phyloP scores from a whole-genome alignment of 1,140 invertebrate genomes.

The Halesus radiatus region DNA sequence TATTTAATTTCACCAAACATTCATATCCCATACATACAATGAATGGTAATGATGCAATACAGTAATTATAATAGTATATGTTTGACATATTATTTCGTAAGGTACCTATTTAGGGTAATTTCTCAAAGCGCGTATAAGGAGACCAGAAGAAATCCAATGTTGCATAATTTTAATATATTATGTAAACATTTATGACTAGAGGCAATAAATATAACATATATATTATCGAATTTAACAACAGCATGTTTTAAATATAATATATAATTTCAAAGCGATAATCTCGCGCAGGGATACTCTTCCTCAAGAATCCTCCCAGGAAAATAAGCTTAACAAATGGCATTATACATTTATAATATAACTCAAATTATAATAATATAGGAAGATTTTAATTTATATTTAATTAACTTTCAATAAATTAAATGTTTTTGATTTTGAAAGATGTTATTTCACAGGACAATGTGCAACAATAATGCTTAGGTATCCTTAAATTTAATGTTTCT shows the following conservation, averaged over 20 bases:
- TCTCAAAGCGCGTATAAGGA: slow-evolving; percentile 56
- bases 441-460: slow-evolving; percentile 22
- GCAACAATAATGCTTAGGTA: slow-evolving; percentile 30
- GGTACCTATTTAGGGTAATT: slow-evolving; percentile 54
- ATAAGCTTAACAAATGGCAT: slow-evolving; percentile 35
- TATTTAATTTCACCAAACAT: slow-evolving; percentile 56
- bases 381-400: slow-evolving; percentile 9
- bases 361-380: background rate
- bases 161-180: slow-evolving; percentile 52
- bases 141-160: slow-evolving; percentile 55
- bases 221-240: slow-evolving; percentile 48
- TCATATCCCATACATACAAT: slow-evolving; percentile 56
- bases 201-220: slow-evolving; percentile 55
- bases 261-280: slow-evolving; percentile 35
- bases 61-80: slow-evolving; percentile 51
- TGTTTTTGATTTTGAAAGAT: background rate
- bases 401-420: slow-evolving; percentile 11
- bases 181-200: slow-evolving; percentile 56
- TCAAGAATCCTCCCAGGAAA: slow-evolving; percentile 8
- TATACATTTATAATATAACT: slow-evolving; percentile 33
- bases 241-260: slow-evolving; percentile 22
- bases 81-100: slow-evolving; percentile 55
- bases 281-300: slow-evolving; percentile 31
- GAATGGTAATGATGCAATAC: slow-evolving; percentile 57
- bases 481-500: background rate